Evolutionary conservation across 2,113 vertebrate genomes (phyloP).

Genomic region (Heloderma charlesbogerti): DNA sequence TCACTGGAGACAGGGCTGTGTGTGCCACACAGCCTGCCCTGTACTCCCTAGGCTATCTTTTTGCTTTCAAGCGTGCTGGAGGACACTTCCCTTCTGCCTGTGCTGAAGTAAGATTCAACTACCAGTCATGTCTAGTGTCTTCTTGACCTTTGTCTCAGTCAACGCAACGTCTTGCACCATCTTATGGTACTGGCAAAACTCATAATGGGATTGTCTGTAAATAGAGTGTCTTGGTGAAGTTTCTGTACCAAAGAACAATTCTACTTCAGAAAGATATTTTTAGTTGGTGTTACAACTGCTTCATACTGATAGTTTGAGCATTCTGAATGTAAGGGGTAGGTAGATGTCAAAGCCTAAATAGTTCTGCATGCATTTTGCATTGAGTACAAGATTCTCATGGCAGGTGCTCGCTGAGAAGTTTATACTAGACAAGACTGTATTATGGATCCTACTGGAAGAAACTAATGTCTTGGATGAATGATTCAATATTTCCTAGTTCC

Average conservation of each 20-base stretch:
- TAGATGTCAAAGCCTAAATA: background rate
- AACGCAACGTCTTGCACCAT: constrained; percentile 23
- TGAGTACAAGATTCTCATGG: background rate
- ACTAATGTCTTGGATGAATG: constrained; percentile 8
- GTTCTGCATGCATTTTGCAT: constrained; percentile 5
- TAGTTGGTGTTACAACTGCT: background rate
- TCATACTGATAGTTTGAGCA: background rate
- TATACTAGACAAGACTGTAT: background rate
- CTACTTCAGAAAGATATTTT: background rate
- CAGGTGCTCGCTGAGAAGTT: constrained; percentile 17
- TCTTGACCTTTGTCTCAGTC: constrained; percentile 12
- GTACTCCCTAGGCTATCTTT: background rate
- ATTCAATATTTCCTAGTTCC: constrained; percentile 38
- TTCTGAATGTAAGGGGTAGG: background rate
- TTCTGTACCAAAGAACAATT: background rate
- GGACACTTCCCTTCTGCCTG: background rate
- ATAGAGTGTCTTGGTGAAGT: background rate
- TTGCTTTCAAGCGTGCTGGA: background rate
- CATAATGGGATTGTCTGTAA: background rate
- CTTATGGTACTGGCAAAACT: background rate
- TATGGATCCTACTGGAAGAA: constrained; percentile 19
- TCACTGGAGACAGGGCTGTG: background rate
- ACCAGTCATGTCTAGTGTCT: constrained; percentile 23
- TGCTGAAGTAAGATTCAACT: constrained; percentile 34
- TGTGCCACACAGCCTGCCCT: background rate